A percentile compares a stretch with the other conserved stretches of the same genome.
Conservation (phyloP, 2,888 invertebrate species). For the Drosophila algonquin region DNA sequence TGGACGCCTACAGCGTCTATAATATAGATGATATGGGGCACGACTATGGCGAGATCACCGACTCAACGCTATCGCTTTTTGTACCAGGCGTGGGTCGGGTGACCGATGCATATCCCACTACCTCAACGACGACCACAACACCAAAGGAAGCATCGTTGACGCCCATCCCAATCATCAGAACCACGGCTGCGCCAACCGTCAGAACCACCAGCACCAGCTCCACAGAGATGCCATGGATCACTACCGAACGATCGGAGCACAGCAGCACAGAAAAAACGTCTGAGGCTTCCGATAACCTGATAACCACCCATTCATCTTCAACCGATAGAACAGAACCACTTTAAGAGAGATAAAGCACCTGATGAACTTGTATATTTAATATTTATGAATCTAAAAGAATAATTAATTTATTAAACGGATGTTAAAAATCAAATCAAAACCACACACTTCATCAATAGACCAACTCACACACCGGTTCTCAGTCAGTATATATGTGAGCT, state of each 20-base stretch:
- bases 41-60: conserved; percentile 52
- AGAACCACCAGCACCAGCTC: conserved; percentile 5
- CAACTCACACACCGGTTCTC: too few relatives aligned
- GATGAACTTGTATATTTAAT: background rate
- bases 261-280: background rate
- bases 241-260: background rate
- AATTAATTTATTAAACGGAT: background rate
- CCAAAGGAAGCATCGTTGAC: conserved; percentile 17
- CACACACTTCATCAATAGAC: too few relatives aligned
- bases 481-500: too few relatives aligned
- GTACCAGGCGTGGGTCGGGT: conserved; percentile 58
- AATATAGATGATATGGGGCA: conserved; percentile 60
- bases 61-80: conserved; percentile 54
- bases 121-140: conserved; percentile 31
- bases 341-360: background rate
- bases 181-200: background rate
- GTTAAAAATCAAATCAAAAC: background rate
- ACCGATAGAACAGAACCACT: too few relatives aligned
- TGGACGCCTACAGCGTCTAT: conserved; percentile 57
- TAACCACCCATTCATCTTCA: background rate
- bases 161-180: conserved; percentile 6
- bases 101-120: conserved; percentile 46
- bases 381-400: background rate
- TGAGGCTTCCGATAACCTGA: background rate
- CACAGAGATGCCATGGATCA: background rate